Evolutionary conservation across 1,140 invertebrate species (phyloP), one percentile per base, ranked within the genome.

Genomic region (Listronotus oregonensis): DNA sequence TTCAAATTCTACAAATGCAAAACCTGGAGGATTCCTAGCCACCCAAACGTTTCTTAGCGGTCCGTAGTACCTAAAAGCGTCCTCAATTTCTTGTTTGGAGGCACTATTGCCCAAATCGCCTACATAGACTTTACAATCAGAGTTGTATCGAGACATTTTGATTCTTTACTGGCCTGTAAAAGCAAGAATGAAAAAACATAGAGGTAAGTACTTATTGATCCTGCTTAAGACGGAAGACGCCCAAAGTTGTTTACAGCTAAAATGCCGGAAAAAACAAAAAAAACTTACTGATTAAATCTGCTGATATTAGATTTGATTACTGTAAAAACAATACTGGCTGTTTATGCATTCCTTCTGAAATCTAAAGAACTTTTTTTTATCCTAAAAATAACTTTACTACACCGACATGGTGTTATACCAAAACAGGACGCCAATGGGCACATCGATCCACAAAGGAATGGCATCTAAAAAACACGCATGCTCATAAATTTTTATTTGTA

Each of bases 1-100:
- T 82, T 98, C 95, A 82, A 95, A 98, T 80, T 97, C 95, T 14
- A 98, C 91, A 82, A 98, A 98, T 11, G 95, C 95, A 83, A 98
- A 98, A 37, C 95, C 90, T 44, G 92, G 91, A 9, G 92, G 92
- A 80, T 97, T 96, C 72, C 94, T 84, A 0, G 95, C 95, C 4
- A 97, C 93, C 95, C 94, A 97, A 15, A 98, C 94, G 82, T 94
- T 97, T 68, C 90, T 87, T 66, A 98, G 81, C 31, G 92, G 90
- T 5, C 97, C 97, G 80, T 97, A 99, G 73, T 96, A 93, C 54
- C 91, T 89, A 80, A 99, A 99, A 8, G 93, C 91, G 81, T 96
- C 92, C 81, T 97, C 94, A 44, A 97, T 79, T 79, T 96, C 93
- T 74, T 93, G 91, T 78, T 94, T 93, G 15, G 91, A 92, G n/a